Evolutionary conservation across 1,140 invertebrate genomes (phyloP), one percentile per base, ranked within the genome.

Genomic region (Meloidogyne floridensis): DNA sequence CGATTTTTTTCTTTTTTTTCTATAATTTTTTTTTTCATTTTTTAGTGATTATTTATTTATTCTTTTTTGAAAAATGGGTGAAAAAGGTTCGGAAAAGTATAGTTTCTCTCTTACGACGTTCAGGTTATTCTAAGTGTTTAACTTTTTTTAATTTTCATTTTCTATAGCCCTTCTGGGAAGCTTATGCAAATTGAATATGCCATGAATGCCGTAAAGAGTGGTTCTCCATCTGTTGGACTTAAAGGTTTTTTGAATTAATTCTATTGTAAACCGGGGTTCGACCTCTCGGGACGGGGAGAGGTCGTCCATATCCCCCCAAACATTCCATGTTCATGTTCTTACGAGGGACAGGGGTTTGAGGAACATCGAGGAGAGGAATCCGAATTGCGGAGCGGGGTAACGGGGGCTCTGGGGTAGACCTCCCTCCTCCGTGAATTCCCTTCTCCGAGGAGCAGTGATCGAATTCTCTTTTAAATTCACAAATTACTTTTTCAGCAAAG

Each of bases 161-260:
- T 80, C 56, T 18, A 10, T 73, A 98, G 97, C 91, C 98, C 98
- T 11, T 98, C 97, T 42, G 98, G 98, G 84, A 99, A 99, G 92
- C 93, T 99, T 81, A 97, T 99, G 43, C 98, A 99, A 92, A 98
- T 99, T 90, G 98, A 99, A 93, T 99, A 99, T 95, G 98, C 98
- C 1, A 93, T 99, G 91, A 96, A 96, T 79, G 98, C 98, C 59
- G 98, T 99, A 18, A 95, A 96, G 80, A 95, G 96, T 83, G 97
- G 98, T 84, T 96, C 97, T n/a, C 96, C 97, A 1, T 84, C 96
- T 78, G 96, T 99, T 83, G 98, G 97, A 75, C 98, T 99, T 81
- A 98, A 98, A 94, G 95, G 95, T 95, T 91, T 87, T 84, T 3
- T 5, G 0, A 73, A 11, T 18, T 73, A 11, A 15, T 80, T 79